These are phyloP conservation scores for Chymomyza fuscimana DNA, from an alignment of 2,888 invertebrate genomes.

Conservation along the genomic window DNA sequence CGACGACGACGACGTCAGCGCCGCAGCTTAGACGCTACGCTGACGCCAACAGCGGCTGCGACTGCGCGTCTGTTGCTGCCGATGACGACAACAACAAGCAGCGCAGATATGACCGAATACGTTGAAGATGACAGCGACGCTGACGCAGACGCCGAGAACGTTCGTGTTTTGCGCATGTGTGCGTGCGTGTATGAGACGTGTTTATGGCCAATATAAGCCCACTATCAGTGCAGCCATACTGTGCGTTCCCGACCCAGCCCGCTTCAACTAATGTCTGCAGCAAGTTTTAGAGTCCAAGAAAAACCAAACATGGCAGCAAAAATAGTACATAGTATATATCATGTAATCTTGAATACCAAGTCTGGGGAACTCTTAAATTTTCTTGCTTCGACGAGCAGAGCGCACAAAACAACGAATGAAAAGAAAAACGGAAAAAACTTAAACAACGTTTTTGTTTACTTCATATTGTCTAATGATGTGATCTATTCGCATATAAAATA, in stretches of 20 bases:
- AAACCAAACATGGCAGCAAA: neutral
- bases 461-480: neutral
- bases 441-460: neutral
- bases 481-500: neutral
- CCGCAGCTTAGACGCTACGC: constrained; percentile 55
- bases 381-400: constrained; percentile 5
- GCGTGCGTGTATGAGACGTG: neutral
- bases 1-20: constrained; percentile 15
- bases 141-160: constrained; percentile 20
- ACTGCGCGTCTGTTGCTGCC: constrained; percentile 34
- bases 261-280: neutral
- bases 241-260: too few relatives aligned
- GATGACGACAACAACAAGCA: constrained; percentile 43
- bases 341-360: neutral
- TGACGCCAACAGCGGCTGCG: constrained; percentile 10
- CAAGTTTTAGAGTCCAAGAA: neutral
- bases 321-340: neutral
- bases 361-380: neutral
- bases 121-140: constrained; percentile 23
- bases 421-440: constrained; percentile 10
- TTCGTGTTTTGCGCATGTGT: constrained; percentile 29
- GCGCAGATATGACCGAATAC: constrained; percentile 76
- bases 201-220: neutral
- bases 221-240: neutral
- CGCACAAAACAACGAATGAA: neutral